Evolutionary conservation across 2,888 invertebrate genomes (phyloP), one percentile per base, ranked within the genome.

Genomic region (Polydrusus pterygomalis): DNA sequence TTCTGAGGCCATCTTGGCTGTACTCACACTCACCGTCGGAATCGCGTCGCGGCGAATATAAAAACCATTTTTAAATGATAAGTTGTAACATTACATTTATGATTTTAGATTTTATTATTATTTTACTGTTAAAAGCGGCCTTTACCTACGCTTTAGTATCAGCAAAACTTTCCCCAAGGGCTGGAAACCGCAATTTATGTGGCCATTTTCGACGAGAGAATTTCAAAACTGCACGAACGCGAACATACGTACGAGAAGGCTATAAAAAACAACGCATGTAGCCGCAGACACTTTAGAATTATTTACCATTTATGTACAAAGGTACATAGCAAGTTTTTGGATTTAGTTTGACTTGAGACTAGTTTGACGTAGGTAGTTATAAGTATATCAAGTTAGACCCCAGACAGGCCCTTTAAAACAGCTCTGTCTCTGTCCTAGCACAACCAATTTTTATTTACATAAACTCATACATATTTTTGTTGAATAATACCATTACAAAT

Each of bases 101-200:
- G 34, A 34, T 34, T 34, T 34, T 34, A 34, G 8, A 47, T 17
- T 17, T 47, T 47, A 17, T 17, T 47, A 17, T 17, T 25, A 25
- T n/a, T 54, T 11, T 20, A 20, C 20, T 54, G 38, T 60, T 60
- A 1, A 17, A 17, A 2, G 11, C 17, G 11, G 65, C 58, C 43
- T 58, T 47, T 43, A 72, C 65, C 72, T 58, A 56, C 64, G 45
- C 56, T 34, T 43, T n/a, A 69, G 47, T 47, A 65, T 67, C 40
- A 63, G 60, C 73, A 69, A n/a, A 64, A 74, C 74, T 74, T 74
- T 74, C 62, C 69, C 68, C 74, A 47, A 60, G 69, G 74, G 69
- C 69, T 68, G 56, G 49, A 69, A 74, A 74, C 74, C 74, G 62
- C 74, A 74, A 74, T 74, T 74, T 74, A 74, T 74, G 69, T 69